These are phyloP conservation scores for Tridacna gigas DNA, from an alignment of 2,888 invertebrate genomes.

Conservation along the genomic window DNA sequence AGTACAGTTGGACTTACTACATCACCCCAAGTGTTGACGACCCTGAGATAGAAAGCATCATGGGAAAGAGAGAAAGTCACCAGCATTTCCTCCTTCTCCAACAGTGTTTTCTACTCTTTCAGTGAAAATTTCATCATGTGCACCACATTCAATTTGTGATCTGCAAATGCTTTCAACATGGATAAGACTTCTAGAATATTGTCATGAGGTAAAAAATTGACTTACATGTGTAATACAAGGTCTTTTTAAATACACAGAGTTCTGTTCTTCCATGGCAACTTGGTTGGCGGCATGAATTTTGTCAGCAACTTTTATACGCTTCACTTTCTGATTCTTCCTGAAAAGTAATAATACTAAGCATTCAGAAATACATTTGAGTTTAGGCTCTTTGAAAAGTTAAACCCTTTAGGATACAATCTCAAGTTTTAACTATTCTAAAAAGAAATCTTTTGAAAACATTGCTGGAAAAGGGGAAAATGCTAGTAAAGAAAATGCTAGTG, in stretches of 20 bases:
- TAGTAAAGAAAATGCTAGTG: too few relatives aligned
- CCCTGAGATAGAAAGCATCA: background rate
- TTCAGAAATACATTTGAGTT: too few relatives aligned
- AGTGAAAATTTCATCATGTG: background rate
- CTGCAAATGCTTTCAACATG: too few relatives aligned
- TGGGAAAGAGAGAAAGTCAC: too few relatives aligned
- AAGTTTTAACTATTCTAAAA: too few relatives aligned
- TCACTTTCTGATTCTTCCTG: conserved; percentile 62
- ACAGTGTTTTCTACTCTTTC: background rate
- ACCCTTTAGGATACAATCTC: too few relatives aligned
- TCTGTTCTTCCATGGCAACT: conserved; percentile 63
- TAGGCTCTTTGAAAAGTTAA: too few relatives aligned
- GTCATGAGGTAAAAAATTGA: background rate
- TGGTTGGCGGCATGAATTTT: conserved; percentile 63
- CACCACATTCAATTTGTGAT: too few relatives aligned
- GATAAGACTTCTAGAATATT: background rate
- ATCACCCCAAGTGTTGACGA: background rate
- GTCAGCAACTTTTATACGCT: conserved; percentile 45
- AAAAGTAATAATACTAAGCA: conserved; percentile 16
- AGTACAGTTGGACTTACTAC: background rate
- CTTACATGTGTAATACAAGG: conserved; percentile 63
- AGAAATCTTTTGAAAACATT: too few relatives aligned
- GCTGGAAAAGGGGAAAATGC: too few relatives aligned
- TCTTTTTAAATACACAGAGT: conserved; percentile 62
- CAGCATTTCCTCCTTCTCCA: background rate